These are phyloP conservation scores for Melanotaenia duboulayi DNA, from an alignment of 2,113 vertebrate genomes.

Conservation along the genomic window DNA sequence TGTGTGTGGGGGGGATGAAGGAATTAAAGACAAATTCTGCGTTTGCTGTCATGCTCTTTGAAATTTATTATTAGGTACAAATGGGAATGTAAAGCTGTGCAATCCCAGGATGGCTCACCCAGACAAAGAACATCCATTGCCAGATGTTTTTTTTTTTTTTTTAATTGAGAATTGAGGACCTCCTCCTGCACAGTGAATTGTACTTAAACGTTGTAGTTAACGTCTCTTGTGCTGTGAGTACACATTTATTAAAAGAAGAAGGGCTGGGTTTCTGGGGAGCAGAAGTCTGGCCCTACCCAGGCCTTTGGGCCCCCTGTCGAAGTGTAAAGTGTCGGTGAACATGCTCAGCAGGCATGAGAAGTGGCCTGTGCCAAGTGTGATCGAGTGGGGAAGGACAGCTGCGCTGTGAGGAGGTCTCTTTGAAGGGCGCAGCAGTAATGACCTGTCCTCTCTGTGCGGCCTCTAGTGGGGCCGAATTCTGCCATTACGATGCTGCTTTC, in stretches of 20 bases:
- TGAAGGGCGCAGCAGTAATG: conserved; percentile 80
- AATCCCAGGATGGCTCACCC: conserved; percentile 34
- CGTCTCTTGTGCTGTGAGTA: conserved; percentile 55
- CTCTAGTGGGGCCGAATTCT: conserved; percentile 62
- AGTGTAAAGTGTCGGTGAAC: conserved; percentile 68
- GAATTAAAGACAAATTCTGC: conserved; percentile 38
- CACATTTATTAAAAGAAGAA: conserved; percentile 66
- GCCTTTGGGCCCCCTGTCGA: conserved; percentile 29
- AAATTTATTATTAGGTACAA: conserved; percentile 65
- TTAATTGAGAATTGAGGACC: conserved; percentile 22
- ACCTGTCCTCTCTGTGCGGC: conserved; percentile 74
- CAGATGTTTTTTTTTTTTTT: conserved; percentile 11
- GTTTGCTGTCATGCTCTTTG: conserved; percentile 54
- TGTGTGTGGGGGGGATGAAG: conserved; percentile 11
- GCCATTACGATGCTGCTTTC: conserved; percentile 63
- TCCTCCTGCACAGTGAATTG: conserved; percentile 50
- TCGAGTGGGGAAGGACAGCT: conserved; percentile 56
- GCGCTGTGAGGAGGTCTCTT: conserved; percentile 57
- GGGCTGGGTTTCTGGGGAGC: conserved; percentile 49
- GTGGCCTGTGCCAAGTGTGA: conserved; percentile 53
- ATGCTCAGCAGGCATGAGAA: conserved; percentile 65
- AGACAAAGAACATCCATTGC: conserved; percentile 15
- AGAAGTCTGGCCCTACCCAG: conserved; percentile 45
- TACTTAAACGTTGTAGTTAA: conserved; percentile 70
- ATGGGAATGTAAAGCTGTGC: conserved; percentile 48